Conservation (phyloP, 2,113 vertebrate species). For the Gasterosteus nipponicus region DNA sequence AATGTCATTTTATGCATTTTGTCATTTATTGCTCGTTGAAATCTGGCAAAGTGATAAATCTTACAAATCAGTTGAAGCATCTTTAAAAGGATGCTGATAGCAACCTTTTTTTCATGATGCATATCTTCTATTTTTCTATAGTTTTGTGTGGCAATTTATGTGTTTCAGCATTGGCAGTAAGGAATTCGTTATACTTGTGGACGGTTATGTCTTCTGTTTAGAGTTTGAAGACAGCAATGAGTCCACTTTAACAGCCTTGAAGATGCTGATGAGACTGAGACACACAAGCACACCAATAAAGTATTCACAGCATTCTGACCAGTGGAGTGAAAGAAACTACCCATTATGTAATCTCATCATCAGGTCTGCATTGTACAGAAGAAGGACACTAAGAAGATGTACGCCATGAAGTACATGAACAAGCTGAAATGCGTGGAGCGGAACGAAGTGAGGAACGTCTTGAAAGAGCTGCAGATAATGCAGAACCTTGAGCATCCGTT, state of each 20-base stretch:
- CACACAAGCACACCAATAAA: slow-evolving; percentile 87
- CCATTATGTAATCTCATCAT: neutral
- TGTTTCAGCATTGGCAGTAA: neutral
- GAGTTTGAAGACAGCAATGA: neutral
- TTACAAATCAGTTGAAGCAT: neutral
- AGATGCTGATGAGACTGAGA: neutral
- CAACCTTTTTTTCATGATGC: neutral
- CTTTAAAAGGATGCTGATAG: neutral
- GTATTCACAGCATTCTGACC: neutral
- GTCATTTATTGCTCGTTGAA: neutral
- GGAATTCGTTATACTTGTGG: neutral
- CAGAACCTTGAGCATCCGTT: slow-evolving; percentile 96
- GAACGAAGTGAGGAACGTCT: slow-evolving; percentile 96
- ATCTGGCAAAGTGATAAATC: neutral
- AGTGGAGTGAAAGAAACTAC: neutral
- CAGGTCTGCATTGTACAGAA: slow-evolving; percentile 99
- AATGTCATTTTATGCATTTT: neutral
- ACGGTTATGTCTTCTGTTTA: neutral
- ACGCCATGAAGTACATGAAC: slow-evolving; percentile 99
- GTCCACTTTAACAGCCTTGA: neutral
- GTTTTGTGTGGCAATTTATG: neutral
- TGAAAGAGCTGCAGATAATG: slow-evolving; percentile 99
- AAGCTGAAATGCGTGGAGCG: slow-evolving; percentile 96
- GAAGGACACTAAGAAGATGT: slow-evolving; percentile 99
- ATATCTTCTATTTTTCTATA: neutral